Base-by-base conservation (phyloP, 1,140 invertebrate genomes). In the Bombus pyrosoma region DNA sequence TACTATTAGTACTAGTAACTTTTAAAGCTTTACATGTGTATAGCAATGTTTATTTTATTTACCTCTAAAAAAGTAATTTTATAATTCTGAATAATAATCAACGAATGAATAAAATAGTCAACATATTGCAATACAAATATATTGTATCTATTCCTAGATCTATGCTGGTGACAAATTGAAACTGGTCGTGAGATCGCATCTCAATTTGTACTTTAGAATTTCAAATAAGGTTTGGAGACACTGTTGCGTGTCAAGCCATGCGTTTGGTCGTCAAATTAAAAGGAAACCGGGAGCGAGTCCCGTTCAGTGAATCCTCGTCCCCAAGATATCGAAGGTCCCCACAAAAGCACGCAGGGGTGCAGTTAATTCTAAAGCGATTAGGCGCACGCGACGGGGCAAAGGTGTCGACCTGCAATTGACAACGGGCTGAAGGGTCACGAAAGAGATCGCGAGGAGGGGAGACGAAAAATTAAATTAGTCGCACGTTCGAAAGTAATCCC, bases 381-480 rank as follows among this genome's bases (percentile, higher is more conserved):
- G 93, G 91, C 93, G 93, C 94, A 94, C 93, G 94, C 94, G 94
- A 94, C 93, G 90, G 92, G 91, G 88, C 92, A 93, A 94, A 94
- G 94, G 93, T 94, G 94, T 94, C 92, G 93, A 94, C 93, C 94
- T 94, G 94, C 94, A 92, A 94, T 94, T 94, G 94, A 94, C 94
- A 94, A 94, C 92, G 89, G 89, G 85, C 88, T 87, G 91, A 91
- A 91, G 93, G 92, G 28, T 88, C 76, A 87, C 86, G 85, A 73
- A 74, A 82, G 59, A 88, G 79, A 81, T 85, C 88, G 91, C 80
- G 64, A 91, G 83, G 43, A 89, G 89, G 90, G 92, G 90, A 86
- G 81, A 87, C 87, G 90, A 92, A 92, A 93, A 93, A 91, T 93
- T 92, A 92, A 93, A 93, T 93, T 92, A 93, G 86, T 88, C 85